phyloP scores from a whole-genome alignment of 1,140 invertebrate species.

The Chrysoperla carnea region DNA sequence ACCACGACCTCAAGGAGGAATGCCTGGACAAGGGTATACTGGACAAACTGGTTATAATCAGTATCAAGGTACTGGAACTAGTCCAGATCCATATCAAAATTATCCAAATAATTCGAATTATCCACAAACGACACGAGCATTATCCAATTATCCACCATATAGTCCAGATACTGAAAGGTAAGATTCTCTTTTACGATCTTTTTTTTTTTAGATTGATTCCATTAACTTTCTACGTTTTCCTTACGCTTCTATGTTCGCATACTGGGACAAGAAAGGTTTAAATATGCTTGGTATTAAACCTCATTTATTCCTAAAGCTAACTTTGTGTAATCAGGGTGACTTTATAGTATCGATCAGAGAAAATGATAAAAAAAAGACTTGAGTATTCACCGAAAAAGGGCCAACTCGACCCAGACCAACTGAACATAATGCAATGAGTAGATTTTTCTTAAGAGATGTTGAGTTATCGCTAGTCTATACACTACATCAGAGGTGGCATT shows the following conservation, averaged over 20 bases:
- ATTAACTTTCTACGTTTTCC: constrained; percentile 13
- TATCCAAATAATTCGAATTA: constrained; percentile 42
- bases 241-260: constrained; percentile 8
- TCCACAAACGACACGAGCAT: constrained; percentile 44
- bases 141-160: constrained; percentile 45
- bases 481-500: too few species aligned
- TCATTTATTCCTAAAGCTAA: too few species aligned
- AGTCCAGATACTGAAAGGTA: constrained; percentile 49
- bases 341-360: too few species aligned
- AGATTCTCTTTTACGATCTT: constrained; percentile 3
- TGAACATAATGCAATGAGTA: too few species aligned
- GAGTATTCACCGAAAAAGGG: too few species aligned
- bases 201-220: constrained; percentile 12
- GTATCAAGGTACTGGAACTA: constrained; percentile 20
- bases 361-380: too few species aligned
- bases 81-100: constrained; percentile 32
- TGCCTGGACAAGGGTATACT: constrained; percentile 28
- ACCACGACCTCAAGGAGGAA: constrained; percentile 17
- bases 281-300: too few species aligned
- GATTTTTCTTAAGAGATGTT: too few species aligned
- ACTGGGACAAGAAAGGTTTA: too few species aligned
- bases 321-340: too few species aligned
- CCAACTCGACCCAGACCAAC: too few species aligned
- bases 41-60: constrained; percentile 26
- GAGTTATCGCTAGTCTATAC: too few species aligned